These are phyloP conservation scores for Hydrozoanthus tunicans DNA, from an alignment of 64 coral and sea anemone genomes.

Conservation along the genomic window DNA sequence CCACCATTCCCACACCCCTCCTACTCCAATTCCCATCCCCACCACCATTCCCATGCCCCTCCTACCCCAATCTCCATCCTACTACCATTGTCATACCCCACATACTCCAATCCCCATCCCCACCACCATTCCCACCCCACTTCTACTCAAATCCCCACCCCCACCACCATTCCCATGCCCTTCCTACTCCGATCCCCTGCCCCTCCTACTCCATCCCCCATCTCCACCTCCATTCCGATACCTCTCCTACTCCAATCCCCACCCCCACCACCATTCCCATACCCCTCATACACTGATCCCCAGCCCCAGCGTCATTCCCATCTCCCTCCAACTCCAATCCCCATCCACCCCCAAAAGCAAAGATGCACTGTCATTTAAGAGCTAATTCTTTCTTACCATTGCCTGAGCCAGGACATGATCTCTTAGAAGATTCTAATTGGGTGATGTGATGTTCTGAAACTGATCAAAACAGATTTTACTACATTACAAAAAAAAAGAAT, in stretches of 20 bases:
- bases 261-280: not conserved
- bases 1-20: not conserved
- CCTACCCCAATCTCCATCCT: not conserved
- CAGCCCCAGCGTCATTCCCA: not conserved
- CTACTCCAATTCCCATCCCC: not conserved
- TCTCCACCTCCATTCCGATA: not conserved
- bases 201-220: not conserved
- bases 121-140: no score
- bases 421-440: slow-evolving; percentile 3
- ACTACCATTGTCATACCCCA: no score
- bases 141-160: not conserved
- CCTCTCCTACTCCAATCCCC: not conserved
- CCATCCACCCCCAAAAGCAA: no score
- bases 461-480: not conserved
- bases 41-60: not conserved
- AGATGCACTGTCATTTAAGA: no score
- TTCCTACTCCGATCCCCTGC: no score
- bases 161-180: not conserved
- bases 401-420: not conserved
- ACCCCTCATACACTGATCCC: no score
- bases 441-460: not conserved
- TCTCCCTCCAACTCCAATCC: not conserved
- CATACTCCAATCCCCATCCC: no score
- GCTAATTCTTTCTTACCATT: not conserved
- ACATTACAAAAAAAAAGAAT: not conserved